Conservation (phyloP, 2,888 invertebrate species). For the Theodoxus fluviatilis region DNA sequence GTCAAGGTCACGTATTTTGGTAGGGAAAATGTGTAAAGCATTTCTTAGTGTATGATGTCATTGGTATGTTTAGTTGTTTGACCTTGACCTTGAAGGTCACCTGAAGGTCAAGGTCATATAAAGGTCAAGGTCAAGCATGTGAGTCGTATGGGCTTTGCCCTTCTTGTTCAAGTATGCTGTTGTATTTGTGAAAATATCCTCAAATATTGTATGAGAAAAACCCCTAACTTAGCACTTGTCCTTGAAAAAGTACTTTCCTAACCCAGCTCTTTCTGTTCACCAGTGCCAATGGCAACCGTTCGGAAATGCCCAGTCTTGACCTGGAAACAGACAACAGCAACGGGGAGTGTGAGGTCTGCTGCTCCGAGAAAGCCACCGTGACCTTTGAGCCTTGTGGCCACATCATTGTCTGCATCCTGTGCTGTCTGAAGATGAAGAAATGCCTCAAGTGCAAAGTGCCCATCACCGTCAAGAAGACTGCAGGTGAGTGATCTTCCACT, state of each 20-base stretch:
- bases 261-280: background rate
- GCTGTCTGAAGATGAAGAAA: conserved; percentile 79
- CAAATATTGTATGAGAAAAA: too few relatives aligned
- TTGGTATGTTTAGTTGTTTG: too few relatives aligned
- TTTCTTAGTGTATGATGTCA: too few relatives aligned
- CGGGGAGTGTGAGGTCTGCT: conserved; percentile 74
- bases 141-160: too few relatives aligned
- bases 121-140: too few relatives aligned
- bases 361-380: conserved; percentile 73
- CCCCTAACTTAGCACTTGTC: background rate
- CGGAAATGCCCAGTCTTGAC: conserved; percentile 23
- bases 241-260: background rate
- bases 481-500: conserved; percentile 48
- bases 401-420: conserved; percentile 78
- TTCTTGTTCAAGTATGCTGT: too few relatives aligned
- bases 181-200: too few relatives aligned
- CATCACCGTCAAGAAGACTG: conserved; percentile 66
- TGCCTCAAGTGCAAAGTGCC: conserved; percentile 75
- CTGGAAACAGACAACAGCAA: conserved; percentile 27
- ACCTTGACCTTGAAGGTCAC: too few relatives aligned
- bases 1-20: too few relatives aligned
- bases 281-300: conserved; percentile 30
- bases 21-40: too few relatives aligned
- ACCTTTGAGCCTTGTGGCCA: conserved; percentile 79
- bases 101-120: too few relatives aligned